These are phyloP conservation scores for Nesoenas mayeri DNA, from an alignment of 2,113 vertebrate species.

Conservation along the genomic window DNA sequence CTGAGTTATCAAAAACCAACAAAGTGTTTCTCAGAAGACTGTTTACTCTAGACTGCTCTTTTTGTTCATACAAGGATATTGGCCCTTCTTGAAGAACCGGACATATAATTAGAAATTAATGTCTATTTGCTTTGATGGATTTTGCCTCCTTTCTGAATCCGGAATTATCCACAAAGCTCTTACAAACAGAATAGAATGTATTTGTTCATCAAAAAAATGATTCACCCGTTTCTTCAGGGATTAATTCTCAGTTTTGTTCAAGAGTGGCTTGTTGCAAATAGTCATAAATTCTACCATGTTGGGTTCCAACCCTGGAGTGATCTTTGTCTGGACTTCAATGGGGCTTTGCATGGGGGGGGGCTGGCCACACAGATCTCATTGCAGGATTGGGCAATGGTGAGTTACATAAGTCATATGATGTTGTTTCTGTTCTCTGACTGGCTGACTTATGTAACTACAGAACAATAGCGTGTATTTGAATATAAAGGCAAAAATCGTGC, in stretches of 20 bases:
- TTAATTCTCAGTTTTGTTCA: conserved; percentile 57
- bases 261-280: conserved; percentile 58
- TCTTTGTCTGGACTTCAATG: conserved; percentile 69
- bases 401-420: conserved; percentile 71
- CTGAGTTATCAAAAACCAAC: conserved; percentile 34
- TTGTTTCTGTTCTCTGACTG: conserved; percentile 53
- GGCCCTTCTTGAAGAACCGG: conserved; percentile 36
- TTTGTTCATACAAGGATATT: conserved; percentile 17
- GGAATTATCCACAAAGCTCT: conserved; percentile 61
- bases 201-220: conserved; percentile 56
- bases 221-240: conserved; percentile 55
- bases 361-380: conserved; percentile 67
- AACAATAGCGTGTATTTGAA: conserved; percentile 53
- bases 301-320: conserved; percentile 53
- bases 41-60: conserved; percentile 31
- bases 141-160: conserved; percentile 56
- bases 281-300: conserved; percentile 64
- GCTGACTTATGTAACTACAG: conserved; percentile 64
- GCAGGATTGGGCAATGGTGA: conserved; percentile 60
- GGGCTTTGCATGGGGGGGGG: conserved; percentile 47
- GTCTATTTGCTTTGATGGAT: conserved; percentile 57
- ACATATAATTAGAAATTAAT: conserved; percentile 67
- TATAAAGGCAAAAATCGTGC: conserved; percentile 54
- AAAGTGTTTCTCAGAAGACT: conserved; percentile 8
- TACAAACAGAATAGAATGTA: conserved; percentile 64